A percentile compares a stretch with the other conserved stretches of the same genome.
Evolutionary conservation across 2,888 invertebrate species (phyloP).

Genomic region (Portevinia maculata): DNA sequence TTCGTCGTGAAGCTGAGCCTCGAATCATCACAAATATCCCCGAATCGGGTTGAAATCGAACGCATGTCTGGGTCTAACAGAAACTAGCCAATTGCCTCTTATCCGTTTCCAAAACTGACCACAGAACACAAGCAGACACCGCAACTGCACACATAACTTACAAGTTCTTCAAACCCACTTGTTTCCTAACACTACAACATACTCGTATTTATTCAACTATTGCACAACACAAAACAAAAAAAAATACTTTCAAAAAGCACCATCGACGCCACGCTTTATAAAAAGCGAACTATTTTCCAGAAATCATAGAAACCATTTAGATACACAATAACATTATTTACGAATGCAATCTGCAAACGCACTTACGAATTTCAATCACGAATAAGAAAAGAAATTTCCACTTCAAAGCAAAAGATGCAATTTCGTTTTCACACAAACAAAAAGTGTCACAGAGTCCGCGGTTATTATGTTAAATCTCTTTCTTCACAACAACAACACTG

Average conservation of each 20-base stretch:
- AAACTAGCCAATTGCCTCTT: too few species aligned
- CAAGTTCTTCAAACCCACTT: too few species aligned
- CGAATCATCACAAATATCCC: too few species aligned
- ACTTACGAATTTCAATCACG: constrained; percentile 23
- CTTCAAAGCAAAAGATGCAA: constrained; percentile 34
- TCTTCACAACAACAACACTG: constrained; percentile 5
- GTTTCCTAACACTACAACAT: too few species aligned
- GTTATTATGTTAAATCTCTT: background rate
- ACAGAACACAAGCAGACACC: too few species aligned
- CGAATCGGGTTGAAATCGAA: too few species aligned
- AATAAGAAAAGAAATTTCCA: constrained; percentile 28
- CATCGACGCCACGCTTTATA: constrained; percentile 6
- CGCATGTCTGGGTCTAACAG: too few species aligned
- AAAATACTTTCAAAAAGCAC: background rate
- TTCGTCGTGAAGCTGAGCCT: too few species aligned
- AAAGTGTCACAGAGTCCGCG: constrained; percentile 26
- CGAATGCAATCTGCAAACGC: constrained; percentile 45
- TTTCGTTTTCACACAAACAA: constrained; percentile 7
- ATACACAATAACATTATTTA: background rate
- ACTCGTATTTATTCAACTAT: background rate
- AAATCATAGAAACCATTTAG: constrained; percentile 23
- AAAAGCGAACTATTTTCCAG: background rate
- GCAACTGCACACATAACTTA: too few species aligned
- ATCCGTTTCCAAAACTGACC: too few species aligned
- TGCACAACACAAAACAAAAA: too few species aligned